Evolutionary conservation across 2,797 vertebrate species (phyloP).

Genomic region (Pelobates cultripes): DNA sequence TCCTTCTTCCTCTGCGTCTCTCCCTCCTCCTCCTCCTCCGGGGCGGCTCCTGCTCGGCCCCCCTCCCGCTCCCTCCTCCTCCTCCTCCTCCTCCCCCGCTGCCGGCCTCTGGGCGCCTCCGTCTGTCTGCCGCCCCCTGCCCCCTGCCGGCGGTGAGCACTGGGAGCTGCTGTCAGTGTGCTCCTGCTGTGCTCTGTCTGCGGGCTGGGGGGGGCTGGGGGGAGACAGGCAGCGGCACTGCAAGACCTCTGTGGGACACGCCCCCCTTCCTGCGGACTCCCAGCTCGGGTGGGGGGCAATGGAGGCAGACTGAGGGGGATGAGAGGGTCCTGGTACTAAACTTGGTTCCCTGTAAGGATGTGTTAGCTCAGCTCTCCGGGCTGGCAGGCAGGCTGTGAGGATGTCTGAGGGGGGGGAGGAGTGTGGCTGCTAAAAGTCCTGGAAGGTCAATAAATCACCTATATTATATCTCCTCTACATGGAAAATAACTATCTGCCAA

Average conservation of each 20-base stretch:
- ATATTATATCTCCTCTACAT: too few relatives aligned
- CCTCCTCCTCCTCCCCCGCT: not conserved
- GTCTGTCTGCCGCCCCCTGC: constrained; percentile 25
- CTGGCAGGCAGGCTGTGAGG: too few relatives aligned
- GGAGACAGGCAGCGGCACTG: constrained; percentile 70
- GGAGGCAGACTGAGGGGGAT: not conserved
- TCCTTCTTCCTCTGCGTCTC: constrained; percentile 54
- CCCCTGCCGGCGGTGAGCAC: constrained; percentile 55
- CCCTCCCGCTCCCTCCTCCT: constrained; percentile 28
- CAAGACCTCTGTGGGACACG: constrained; percentile 69
- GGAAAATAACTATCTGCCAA: too few relatives aligned
- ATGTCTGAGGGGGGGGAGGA: too few relatives aligned
- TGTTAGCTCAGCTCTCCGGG: too few relatives aligned
- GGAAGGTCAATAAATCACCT: too few relatives aligned
- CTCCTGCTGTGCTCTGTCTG: constrained; percentile 70
- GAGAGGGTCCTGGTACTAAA: not conserved
- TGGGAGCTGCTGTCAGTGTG: constrained; percentile 49
- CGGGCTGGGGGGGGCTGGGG: constrained; percentile 42
- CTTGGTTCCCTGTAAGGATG: too few relatives aligned
- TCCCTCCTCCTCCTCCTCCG: constrained; percentile 34
- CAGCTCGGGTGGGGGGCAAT: not conserved
- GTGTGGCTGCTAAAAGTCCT: too few relatives aligned
- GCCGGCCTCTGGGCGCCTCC: constrained; percentile 8
- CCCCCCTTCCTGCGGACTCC: constrained; percentile 42
- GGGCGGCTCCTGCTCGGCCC: constrained; percentile 21